Evolutionary conservation across 2,113 vertebrate genomes (phyloP).

Genomic region (Oostethus manadensis): DNA sequence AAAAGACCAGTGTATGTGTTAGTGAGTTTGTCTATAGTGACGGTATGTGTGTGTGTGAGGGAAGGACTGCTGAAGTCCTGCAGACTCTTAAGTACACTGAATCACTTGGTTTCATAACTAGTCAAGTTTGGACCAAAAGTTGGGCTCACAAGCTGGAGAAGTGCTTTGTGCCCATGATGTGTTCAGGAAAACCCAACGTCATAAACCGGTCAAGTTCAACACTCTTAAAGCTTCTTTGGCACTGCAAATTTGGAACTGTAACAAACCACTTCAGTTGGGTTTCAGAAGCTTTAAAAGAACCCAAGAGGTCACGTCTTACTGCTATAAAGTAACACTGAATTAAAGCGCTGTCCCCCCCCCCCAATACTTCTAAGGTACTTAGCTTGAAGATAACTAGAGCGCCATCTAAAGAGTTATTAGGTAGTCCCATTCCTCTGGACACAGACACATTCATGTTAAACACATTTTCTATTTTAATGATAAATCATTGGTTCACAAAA

Average conservation of each 20-base stretch:
- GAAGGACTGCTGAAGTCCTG: constrained; percentile 43
- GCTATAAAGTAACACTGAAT: not conserved
- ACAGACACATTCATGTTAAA: not conserved
- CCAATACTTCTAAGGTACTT: no score
- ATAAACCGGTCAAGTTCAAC: not conserved
- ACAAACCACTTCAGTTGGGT: not conserved
- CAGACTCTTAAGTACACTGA: constrained; percentile 46
- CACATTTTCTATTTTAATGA: constrained; percentile 46
- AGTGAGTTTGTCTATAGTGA: constrained; percentile 18
- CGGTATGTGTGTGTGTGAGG: constrained; percentile 22
- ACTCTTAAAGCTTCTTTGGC: not conserved
- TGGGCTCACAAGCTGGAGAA: constrained; percentile 33
- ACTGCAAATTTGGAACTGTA: not conserved
- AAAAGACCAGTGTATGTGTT: constrained; percentile 58
- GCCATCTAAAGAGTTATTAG: not conserved
- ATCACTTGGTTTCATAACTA: constrained; percentile 58
- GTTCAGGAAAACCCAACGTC: constrained; percentile 57
- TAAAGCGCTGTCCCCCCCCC: no score
- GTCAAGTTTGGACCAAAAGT: constrained; percentile 54
- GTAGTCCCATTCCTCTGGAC: not conserved
- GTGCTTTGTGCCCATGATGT: constrained; percentile 56
- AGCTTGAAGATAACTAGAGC: not conserved
- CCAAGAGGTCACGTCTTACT: not conserved
- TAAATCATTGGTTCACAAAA: constrained; percentile 41
- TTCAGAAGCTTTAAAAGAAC: not conserved